Evolutionary conservation across 2,888 invertebrate genomes (phyloP), one percentile per base, ranked within the genome.

Genomic region (Agonopterix arenella): DNA sequence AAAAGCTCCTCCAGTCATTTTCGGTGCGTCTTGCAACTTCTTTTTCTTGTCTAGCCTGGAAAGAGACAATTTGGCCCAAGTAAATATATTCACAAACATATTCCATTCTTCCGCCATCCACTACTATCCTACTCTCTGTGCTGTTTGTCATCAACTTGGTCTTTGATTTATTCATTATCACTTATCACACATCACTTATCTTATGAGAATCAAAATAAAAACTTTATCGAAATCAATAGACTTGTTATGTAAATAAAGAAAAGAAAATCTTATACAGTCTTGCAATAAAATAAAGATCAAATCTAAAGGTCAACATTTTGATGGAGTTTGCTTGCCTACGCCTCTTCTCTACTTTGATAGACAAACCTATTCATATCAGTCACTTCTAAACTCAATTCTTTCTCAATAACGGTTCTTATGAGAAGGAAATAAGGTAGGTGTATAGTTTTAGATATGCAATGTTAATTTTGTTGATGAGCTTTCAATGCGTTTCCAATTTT

Each of bases 271-370:
- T n/a, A n/a, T 40, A 60, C 61, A 57, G 57, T 58, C 55, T 56
- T 54, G 52, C 60, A 53, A 62, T 64, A 61, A 69, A 61, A 58
- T 60, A 51, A 44, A 54, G 48, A 52, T 55, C 49, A 49, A 50
- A 60, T 58, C 59, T 51, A 57, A 49, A 58, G 58, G 60, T 62
- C 60, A 58, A 52, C 53, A 55, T 60, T 57, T 13, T 45, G 45
- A 38, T 45, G 45, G 8, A 36, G 36, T 45, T 36, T 3, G 28
- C 28, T 40, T 58, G 56, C 60, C 58, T 56, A 57, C 52, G 49
- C 47, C 28, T 28, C 28, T 28, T 28, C 28, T 28, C 5, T 18
- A 7, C 18, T 18, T 18, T 18, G 28, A 7, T 28, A 28, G 5
- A 28, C 28, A 28, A 28, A 28, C 28, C 0, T 28, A 28, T 28